Percentiles rank a stretch among this genome's conserved stretches.
Evolutionary conservation across 2,113 vertebrate species (phyloP).

Genomic region (Tychaedon coryphoeus): DNA sequence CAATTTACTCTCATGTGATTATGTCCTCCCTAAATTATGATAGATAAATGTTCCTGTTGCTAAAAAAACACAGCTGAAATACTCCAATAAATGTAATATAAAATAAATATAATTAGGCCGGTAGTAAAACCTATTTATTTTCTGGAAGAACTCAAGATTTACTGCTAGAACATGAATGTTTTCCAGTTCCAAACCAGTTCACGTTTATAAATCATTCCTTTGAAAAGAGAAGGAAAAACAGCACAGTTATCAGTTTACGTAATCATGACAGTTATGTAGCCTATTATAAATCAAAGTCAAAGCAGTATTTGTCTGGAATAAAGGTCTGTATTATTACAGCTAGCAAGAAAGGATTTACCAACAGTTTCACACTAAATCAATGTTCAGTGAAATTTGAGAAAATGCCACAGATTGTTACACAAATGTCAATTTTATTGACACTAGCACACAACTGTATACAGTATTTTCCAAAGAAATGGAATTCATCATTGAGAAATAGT

Average conservation of each 20-base stretch:
- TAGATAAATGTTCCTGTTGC: not conserved
- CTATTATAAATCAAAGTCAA: not conserved
- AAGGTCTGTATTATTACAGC: constrained; percentile 51
- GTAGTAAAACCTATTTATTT: constrained; percentile 13
- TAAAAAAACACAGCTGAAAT: not conserved
- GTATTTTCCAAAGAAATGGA: constrained; percentile 73
- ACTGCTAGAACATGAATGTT: constrained; percentile 32
- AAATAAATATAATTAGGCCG: constrained; percentile 2
- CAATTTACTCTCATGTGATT: not conserved
- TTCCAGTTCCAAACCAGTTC: constrained; percentile 33
- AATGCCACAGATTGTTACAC: constrained; percentile 82
- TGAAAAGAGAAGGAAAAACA: constrained; percentile 29
- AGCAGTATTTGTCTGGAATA: constrained; percentile 34
- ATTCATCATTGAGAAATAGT: constrained; percentile 70
- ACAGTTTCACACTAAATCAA: constrained; percentile 64
- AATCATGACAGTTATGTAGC: constrained; percentile 40
- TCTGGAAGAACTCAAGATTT: not conserved
- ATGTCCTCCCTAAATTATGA: not conserved
- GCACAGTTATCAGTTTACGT: constrained; percentile 29
- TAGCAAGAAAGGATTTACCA: constrained; percentile 47
- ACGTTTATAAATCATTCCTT: constrained; percentile 29
- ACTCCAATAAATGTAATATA: not conserved
- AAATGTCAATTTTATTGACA: constrained; percentile 90
- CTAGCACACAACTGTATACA: constrained; percentile 86
- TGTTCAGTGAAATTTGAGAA: constrained; percentile 73